Conservation (phyloP, 2,113 vertebrate genomes). For the Ariopsis seemanni region DNA sequence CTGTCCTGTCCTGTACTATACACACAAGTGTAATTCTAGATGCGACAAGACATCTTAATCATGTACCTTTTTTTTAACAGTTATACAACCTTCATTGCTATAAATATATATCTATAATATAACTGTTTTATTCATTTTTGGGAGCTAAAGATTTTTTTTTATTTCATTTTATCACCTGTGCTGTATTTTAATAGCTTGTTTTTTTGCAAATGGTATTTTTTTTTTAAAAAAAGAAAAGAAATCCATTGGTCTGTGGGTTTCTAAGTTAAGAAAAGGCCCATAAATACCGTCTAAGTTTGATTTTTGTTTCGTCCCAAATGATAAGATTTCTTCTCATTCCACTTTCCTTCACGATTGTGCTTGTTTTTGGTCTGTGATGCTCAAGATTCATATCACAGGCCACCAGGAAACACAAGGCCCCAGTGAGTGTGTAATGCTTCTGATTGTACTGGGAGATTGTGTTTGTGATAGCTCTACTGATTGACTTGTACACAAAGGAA, state of each 20-base stretch:
- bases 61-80: neutral
- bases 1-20: neutral
- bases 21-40: neutral
- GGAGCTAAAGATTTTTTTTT: neutral
- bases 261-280: neutral
- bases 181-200: neutral
- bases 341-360: neutral
- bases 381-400: conserved; percentile 75
- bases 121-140: neutral
- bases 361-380: conserved; percentile 57
- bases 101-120: neutral
- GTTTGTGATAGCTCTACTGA: conserved; percentile 68
- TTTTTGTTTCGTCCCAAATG: conserved; percentile 18
- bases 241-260: neutral
- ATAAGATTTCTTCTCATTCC: conserved; percentile 1
- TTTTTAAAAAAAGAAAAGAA: too few relatives aligned
- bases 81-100: neutral
- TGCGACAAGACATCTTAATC: neutral
- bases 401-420: conserved; percentile 69
- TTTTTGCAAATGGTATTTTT: neutral
- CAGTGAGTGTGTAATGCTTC: conserved; percentile 65
- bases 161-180: neutral
- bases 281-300: conserved; percentile 8
- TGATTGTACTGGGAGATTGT: conserved; percentile 75
- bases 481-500: conserved; percentile 73